Base-by-base conservation (phyloP, 2,888 invertebrate species). In the Chelonus formosanus region DNA sequence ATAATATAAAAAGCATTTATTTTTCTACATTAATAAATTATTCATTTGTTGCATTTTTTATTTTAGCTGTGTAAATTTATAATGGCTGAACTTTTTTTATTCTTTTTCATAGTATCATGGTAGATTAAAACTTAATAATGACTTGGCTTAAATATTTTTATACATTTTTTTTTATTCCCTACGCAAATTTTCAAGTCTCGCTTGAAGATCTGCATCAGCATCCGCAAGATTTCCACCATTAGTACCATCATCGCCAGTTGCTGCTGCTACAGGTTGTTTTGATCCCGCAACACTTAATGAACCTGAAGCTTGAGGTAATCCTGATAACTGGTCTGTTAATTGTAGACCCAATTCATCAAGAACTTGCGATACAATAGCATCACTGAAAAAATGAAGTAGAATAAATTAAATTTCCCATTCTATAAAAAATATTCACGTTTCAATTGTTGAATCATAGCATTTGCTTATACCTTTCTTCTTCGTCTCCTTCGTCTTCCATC, bases 401-500 rank as follows among this genome's bases (percentile, higher is more conserved):
- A 3, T 5, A 40, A 40, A 6, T 40, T 40, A 40, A 40, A 40
- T 58, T 70, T 52, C 48, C 43, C 35, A 45, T 36, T 54, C 20
- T 20, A 20, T 20, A 20, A 20, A 20, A 20, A 20, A 20, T 20
- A 20, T 20, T 20, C 20, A 20, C 2, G 20, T 20, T 20, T 2
- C 2, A 20, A 20, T 20, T 20, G 1, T 20, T 1, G 20, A 20
- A 20, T 20, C 20, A 20, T 20, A 20, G 20, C 20, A 20, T 1
- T 20, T 20, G 20, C 2, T 1, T 20, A 20, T 83, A 93, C 94
- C 92, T 96, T 86, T 99, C 98, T 81, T 98, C 97, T 83, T 98
- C 97, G 82, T 99, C 99, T 54, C 92, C 97, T 81, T 97, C 98
- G 72, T 95, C 98, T 77, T 96, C 98, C 93, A 99, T 97, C 0